These are phyloP conservation scores for Hemistola chrysoprasaria DNA, from an alignment of 2,888 invertebrate species.

Conservation along the genomic window DNA sequence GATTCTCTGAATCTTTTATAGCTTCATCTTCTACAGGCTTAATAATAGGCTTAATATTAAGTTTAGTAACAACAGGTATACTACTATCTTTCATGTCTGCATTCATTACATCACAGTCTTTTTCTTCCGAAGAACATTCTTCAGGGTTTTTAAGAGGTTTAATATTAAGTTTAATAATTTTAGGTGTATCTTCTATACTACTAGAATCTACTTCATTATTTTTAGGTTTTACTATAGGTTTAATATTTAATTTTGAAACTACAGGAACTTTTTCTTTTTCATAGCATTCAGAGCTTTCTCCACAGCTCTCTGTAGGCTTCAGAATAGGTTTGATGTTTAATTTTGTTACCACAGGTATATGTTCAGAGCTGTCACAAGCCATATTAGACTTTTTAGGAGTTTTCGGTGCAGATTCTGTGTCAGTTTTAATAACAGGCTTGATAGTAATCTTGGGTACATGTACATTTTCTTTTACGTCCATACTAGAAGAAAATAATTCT, in stretches of 20 bases:
- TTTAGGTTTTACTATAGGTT: slow-evolving; percentile 76
- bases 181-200: slow-evolving; percentile 74
- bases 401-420: slow-evolving; percentile 45
- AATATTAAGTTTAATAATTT: slow-evolving; percentile 78
- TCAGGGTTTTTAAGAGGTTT: slow-evolving; percentile 78
- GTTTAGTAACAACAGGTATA: slow-evolving; percentile 77
- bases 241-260: slow-evolving; percentile 80
- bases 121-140: slow-evolving; percentile 62
- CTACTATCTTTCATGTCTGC: slow-evolving; percentile 61
- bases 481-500: slow-evolving; percentile 47
- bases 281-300: slow-evolving; percentile 51
- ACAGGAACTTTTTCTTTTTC: slow-evolving; percentile 72
- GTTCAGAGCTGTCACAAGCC: slow-evolving; percentile 54
- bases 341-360: slow-evolving; percentile 69
- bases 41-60: slow-evolving; percentile 81
- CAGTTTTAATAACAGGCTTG: slow-evolving; percentile 69
- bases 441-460: slow-evolving; percentile 83
- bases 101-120: slow-evolving; percentile 72
- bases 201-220: slow-evolving; percentile 71
- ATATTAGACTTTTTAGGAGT: slow-evolving; percentile 45
- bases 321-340: slow-evolving; percentile 74
- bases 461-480: slow-evolving; percentile 57
- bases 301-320: slow-evolving; percentile 63
- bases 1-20: slow-evolving; percentile 68
- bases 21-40: slow-evolving; percentile 68